phyloP scores from a whole-genome alignment of 2,113 vertebrate species.

The Platichthys stellatus region DNA sequence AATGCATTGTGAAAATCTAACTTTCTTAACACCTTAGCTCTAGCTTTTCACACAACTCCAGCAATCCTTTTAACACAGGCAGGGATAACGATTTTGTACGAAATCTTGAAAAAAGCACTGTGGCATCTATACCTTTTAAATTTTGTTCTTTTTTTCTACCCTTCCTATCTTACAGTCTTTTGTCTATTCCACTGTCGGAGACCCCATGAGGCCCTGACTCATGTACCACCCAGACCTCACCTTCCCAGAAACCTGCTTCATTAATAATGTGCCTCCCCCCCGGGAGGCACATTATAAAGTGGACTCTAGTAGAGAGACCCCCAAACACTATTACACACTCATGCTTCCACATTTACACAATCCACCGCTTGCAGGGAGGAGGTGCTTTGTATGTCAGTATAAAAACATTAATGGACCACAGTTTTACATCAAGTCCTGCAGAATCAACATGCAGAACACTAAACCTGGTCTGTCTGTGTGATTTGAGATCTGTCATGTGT shows the following conservation, averaged over 20 bases:
- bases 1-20: constrained; percentile 34
- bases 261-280: background rate
- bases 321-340: constrained; percentile 2
- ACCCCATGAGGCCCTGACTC: background rate
- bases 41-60: constrained; percentile 55
- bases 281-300: constrained; percentile 10
- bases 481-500: background rate
- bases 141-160: background rate
- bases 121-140: background rate
- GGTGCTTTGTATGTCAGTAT: background rate
- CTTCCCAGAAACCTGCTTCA: constrained; percentile 13
- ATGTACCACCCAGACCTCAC: constrained; percentile 13
- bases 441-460: background rate
- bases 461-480: background rate
- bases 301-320: background rate
- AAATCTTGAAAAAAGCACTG: constrained; percentile 27
- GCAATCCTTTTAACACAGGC: constrained; percentile 7
- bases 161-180: background rate
- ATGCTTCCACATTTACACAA: background rate
- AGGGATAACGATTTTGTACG: constrained; percentile 8
- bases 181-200: constrained; percentile 18
- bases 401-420: constrained; percentile 1
- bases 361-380: background rate
- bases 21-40: constrained; percentile 57
- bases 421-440: constrained; percentile 1